Evolutionary conservation across 2,888 invertebrate genomes (phyloP).

Genomic region (Athalia circularis): DNA sequence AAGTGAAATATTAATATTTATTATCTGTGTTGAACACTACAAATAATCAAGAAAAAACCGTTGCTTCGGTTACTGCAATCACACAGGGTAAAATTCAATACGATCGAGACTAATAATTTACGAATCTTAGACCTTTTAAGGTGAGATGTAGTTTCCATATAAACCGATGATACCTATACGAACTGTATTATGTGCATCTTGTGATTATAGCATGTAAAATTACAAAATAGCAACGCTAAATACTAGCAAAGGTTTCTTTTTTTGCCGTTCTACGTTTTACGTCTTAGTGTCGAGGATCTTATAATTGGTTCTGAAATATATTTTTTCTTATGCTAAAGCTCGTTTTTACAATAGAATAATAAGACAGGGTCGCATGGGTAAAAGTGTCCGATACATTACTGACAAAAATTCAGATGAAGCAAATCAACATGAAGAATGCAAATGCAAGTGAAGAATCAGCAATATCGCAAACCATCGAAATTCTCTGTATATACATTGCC

Average conservation of each 20-base stretch:
- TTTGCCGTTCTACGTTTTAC: background rate
- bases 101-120: background rate
- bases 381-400: no score
- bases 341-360: no score
- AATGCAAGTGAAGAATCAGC: background rate
- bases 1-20: conserved; percentile 8
- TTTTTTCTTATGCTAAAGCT: background rate
- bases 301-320: background rate
- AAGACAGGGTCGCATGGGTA: no score
- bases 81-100: background rate
- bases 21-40: background rate
- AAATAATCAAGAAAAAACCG: background rate
- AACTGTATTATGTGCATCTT: conserved; percentile 22
- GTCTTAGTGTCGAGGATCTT: background rate
- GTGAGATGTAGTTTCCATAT: conserved; percentile 15
- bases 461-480: background rate
- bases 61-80: background rate
- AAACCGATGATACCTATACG: background rate
- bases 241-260: background rate
- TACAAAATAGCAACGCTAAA: background rate
- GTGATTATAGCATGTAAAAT: conserved; percentile 13
- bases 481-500: conserved; percentile 5
- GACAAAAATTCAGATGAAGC: no score
- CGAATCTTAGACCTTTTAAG: background rate
- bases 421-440: background rate